phyloP scores from a whole-genome alignment of 2,113 vertebrate genomes.

The Deroptyus accipitrinus region DNA sequence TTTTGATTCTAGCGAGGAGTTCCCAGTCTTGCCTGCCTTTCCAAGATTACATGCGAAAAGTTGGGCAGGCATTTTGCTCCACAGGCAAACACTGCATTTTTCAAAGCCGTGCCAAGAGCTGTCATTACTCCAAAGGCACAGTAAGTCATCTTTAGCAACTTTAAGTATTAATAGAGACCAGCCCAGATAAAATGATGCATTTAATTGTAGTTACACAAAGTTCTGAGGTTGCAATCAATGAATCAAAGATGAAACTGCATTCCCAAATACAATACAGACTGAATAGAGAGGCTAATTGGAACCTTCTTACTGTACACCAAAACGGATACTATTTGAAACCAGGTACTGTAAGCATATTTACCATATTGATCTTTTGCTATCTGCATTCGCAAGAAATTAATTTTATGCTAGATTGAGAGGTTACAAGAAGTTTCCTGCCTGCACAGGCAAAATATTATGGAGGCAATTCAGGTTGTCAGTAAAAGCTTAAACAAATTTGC shows the following conservation, averaged over 20 bases:
- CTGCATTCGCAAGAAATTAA: conserved; percentile 73
- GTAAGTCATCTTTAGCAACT: not conserved
- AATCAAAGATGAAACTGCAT: conserved; percentile 21
- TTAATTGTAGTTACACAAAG: conserved; percentile 23
- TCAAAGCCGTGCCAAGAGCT: not conserved
- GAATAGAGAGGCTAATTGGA: conserved; percentile 20
- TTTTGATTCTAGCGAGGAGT: not conserved
- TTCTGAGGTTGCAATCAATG: not conserved
- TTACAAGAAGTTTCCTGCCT: conserved; percentile 78
- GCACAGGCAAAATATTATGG: conserved; percentile 83
- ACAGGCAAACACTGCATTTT: not conserved
- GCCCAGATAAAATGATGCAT: not conserved
- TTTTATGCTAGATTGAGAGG: conserved; percentile 77
- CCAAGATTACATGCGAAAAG: not conserved
- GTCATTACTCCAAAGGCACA: not conserved
- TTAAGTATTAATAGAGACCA: not conserved
- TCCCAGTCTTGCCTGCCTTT: not conserved
- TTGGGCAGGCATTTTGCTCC: not conserved
- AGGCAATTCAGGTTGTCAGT: conserved; percentile 85
- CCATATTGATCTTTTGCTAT: conserved; percentile 52
- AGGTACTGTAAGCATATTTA: conserved; percentile 56
- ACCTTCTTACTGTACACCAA: conserved; percentile 37
- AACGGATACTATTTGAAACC: conserved; percentile 40
- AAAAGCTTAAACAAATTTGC: conserved; percentile 88
- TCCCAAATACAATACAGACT: not conserved